Percentiles rank a stretch among this genome's conserved stretches.
phyloP scores from a whole-genome alignment of 2,797 vertebrate genomes.

The Hippopotamyrus pictus region DNA sequence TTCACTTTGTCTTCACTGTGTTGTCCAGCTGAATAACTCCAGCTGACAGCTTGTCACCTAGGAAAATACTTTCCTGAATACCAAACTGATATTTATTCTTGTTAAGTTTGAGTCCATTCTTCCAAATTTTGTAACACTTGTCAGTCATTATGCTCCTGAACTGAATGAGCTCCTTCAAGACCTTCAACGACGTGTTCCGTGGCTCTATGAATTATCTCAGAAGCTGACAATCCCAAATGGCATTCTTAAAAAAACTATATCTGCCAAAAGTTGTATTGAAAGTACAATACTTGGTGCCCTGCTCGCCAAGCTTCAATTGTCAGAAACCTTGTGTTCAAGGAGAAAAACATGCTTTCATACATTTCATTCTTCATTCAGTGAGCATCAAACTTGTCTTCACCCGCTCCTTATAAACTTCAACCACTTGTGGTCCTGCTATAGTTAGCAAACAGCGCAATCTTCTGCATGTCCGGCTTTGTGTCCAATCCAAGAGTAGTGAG shows the following conservation, averaged over 20 bases:
- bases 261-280: not conserved
- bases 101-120: not conserved
- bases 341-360: not conserved
- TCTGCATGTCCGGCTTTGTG: no score
- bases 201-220: not conserved
- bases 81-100: not conserved
- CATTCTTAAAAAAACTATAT: not conserved
- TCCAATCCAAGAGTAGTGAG: no score
- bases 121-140: not conserved
- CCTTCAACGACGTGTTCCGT: not conserved
- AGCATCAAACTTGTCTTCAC: no score
- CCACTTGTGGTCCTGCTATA: no score
- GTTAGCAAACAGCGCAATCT: no score
- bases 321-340: not conserved
- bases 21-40: not conserved
- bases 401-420: no score
- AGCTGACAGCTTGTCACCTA: not conserved
- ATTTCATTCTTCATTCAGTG: not conserved
- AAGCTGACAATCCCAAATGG: not conserved
- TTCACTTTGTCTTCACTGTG: not conserved
- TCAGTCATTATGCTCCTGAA: not conserved
- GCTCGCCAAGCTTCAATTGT: not conserved
- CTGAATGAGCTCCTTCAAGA: not conserved
- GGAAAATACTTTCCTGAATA: not conserved
- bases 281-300: not conserved